Evolutionary conservation across 2,113 vertebrate species (phyloP).

Genomic region (Centropristis striata): DNA sequence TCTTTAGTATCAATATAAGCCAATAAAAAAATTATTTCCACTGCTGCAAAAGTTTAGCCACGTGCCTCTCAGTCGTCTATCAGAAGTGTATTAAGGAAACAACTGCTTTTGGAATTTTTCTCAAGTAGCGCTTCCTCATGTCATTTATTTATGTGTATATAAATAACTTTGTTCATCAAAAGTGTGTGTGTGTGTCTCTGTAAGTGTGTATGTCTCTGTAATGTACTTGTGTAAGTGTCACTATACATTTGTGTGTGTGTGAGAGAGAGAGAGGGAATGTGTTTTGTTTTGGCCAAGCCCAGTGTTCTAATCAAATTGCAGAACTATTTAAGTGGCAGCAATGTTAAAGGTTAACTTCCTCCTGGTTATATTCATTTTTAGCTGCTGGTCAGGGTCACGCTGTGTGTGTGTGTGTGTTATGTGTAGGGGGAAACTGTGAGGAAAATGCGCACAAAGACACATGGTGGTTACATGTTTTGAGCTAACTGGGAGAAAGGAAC

Average conservation of each 20-base stretch:
- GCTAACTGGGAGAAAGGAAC: not conserved
- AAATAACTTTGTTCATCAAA: slow-evolving; percentile 22
- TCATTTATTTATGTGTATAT: slow-evolving; percentile 13
- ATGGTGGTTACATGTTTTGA: not conserved
- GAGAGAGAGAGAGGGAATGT: not conserved
- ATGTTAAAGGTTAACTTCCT: slow-evolving; percentile 76
- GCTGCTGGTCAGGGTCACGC: slow-evolving; percentile 43
- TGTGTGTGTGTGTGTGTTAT: slow-evolving; percentile 16
- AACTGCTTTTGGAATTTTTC: slow-evolving; percentile 43
- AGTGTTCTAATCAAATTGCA: slow-evolving; percentile 35
- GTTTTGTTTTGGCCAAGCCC: not conserved
- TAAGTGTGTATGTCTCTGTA: too few species aligned
- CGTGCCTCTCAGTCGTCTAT: not conserved
- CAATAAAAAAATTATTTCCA: slow-evolving; percentile 21
- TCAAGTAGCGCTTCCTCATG: slow-evolving; percentile 39
- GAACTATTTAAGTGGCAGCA: slow-evolving; percentile 52
- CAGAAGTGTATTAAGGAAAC: slow-evolving; percentile 12
- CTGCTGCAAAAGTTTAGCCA: slow-evolving; percentile 18
- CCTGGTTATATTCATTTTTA: slow-evolving; percentile 57
- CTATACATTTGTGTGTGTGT: not conserved
- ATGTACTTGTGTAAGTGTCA: too few species aligned
- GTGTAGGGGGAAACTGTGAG: slow-evolving; percentile 3
- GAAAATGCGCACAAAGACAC: not conserved
- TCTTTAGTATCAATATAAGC: not conserved
- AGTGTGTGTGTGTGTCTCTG: not conserved